These are phyloP conservation scores for Ischnus inquisitorius DNA, from an alignment of 2,888 invertebrate genomes.

Conservation along the genomic window DNA sequence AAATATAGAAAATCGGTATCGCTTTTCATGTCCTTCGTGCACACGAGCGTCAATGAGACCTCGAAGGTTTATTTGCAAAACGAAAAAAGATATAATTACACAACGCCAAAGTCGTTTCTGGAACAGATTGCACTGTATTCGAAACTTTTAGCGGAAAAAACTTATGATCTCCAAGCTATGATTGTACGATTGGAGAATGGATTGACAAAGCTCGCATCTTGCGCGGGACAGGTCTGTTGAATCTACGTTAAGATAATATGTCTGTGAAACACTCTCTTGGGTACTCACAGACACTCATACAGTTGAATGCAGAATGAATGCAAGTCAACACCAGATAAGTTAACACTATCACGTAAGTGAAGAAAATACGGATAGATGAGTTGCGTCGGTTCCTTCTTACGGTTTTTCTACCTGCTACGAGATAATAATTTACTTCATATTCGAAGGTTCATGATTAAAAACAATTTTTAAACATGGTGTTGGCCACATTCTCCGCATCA, in stretches of 20 bases:
- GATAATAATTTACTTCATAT: too few relatives aligned
- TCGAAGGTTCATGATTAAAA: too few relatives aligned
- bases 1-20: slow-evolving; percentile 88
- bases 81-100: slow-evolving; percentile 97
- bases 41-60: slow-evolving; percentile 94
- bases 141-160: slow-evolving; percentile 90
- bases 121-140: slow-evolving; percentile 95
- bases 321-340: not conserved
- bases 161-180: slow-evolving; percentile 90
- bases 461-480: too few relatives aligned
- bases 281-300: not conserved
- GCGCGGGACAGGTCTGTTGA: slow-evolving; percentile 91
- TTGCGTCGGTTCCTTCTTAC: not conserved
- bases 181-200: slow-evolving; percentile 94
- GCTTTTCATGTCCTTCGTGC: slow-evolving; percentile 96
- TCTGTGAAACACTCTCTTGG: not conserved
- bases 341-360: slow-evolving; percentile 16
- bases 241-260: too few relatives aligned
- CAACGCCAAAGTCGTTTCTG: slow-evolving; percentile 97
- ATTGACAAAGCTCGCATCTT: slow-evolving; percentile 93
- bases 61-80: slow-evolving; percentile 93
- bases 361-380: slow-evolving; percentile 7
- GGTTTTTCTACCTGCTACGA: too few relatives aligned
- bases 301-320: not conserved
- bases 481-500: too few relatives aligned